Conservation (phyloP, 2,797 vertebrate species). For the Chromis chromis region DNA sequence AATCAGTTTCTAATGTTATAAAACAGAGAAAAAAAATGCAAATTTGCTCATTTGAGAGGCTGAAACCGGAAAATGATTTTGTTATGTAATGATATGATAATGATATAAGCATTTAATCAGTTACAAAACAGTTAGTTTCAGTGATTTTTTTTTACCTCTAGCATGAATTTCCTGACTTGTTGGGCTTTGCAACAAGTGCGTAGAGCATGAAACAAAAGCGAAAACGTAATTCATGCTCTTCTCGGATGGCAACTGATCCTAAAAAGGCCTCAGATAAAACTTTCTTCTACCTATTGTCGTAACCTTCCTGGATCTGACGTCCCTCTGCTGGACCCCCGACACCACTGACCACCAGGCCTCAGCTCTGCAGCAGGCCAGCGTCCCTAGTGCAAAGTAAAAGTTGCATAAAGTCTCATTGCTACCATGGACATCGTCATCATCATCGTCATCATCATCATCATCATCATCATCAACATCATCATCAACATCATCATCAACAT, state of each 20-base stretch:
- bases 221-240: not conserved
- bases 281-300: not conserved
- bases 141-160: not conserved
- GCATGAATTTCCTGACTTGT: not conserved
- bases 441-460: slow-evolving; percentile 26
- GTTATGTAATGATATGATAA: not conserved
- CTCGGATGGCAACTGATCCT: not conserved
- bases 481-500: not conserved
- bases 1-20: no score
- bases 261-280: not conserved
- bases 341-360: slow-evolving; percentile 63
- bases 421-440: slow-evolving; percentile 42
- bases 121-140: not conserved
- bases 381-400: slow-evolving; percentile 77
- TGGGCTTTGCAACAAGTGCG: no score
- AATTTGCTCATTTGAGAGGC: no score
- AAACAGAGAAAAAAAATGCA: no score
- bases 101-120: not conserved
- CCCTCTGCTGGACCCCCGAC: slow-evolving; percentile 47
- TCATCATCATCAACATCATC: not conserved
- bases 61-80: no score
- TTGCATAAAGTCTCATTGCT: slow-evolving; percentile 76
- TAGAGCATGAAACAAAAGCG: not conserved
- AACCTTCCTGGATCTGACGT: not conserved
- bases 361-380: slow-evolving; percentile 59